phyloP scores from a whole-genome alignment of 2,113 vertebrate species.

The Apaloderma vittatum region DNA sequence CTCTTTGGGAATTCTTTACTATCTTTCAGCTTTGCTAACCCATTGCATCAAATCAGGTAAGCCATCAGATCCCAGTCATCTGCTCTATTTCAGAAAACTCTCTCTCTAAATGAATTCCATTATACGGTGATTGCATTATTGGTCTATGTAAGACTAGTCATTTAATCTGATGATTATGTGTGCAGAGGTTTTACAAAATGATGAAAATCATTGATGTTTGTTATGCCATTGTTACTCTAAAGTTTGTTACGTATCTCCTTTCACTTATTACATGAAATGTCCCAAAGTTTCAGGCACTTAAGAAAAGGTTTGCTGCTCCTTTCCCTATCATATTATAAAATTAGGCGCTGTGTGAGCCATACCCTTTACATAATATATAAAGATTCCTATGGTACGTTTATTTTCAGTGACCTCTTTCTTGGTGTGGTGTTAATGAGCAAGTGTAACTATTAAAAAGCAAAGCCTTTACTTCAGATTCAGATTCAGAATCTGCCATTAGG shows the following conservation, averaged over 20 bases:
- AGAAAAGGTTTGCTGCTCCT: not conserved
- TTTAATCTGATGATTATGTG: not conserved
- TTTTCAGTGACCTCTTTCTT: constrained; percentile 14
- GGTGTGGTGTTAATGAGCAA: not conserved
- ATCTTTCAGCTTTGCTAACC: not conserved
- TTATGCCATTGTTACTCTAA: not conserved
- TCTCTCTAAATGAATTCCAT: not conserved
- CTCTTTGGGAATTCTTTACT: not conserved
- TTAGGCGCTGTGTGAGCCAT: not conserved
- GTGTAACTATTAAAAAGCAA: not conserved
- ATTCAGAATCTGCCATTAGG: not conserved
- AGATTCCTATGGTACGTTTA: not conserved
- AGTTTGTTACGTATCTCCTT: not conserved
- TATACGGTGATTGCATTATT: not conserved
- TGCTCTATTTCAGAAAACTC: not conserved
- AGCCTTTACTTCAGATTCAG: not conserved
- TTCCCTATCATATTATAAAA: not conserved
- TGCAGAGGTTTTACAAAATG: not conserved
- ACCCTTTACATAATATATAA: not conserved
- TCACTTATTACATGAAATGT: not conserved
- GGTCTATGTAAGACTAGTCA: not conserved
- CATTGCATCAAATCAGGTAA: not conserved
- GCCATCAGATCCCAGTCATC: not conserved
- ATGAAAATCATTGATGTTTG: not conserved
- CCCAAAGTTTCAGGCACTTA: not conserved